Conservation (phyloP, 2,888 invertebrate genomes). For the Sphaeridia pumilis region DNA sequence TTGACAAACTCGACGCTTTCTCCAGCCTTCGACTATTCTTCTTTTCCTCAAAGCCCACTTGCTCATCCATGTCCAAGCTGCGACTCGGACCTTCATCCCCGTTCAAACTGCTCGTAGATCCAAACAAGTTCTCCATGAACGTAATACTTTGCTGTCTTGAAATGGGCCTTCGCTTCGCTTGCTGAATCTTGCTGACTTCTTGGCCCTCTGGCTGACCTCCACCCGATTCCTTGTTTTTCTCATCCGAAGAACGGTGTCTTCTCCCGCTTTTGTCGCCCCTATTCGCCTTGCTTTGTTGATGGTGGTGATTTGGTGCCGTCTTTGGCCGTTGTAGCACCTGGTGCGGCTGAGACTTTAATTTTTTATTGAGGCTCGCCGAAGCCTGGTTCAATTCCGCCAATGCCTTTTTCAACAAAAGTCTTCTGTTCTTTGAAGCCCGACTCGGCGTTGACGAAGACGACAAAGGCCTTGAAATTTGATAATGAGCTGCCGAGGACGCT, state of each 20-base stretch:
- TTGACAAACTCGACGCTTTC: too few species aligned
- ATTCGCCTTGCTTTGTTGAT: slow-evolving; percentile 1
- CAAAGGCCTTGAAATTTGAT: slow-evolving; percentile 4
- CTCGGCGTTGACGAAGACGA: slow-evolving; percentile 7
- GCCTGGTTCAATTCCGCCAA: slow-evolving; percentile 32
- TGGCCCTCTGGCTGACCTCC: background rate
- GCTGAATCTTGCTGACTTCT: too few species aligned
- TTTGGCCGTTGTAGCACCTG: slow-evolving; percentile 28
- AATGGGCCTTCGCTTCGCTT: background rate
- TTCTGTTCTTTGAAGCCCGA: slow-evolving; percentile 29
- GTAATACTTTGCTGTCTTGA: background rate
- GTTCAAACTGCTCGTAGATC: too few species aligned
- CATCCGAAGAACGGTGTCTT: too few species aligned
- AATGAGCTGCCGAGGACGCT: background rate
- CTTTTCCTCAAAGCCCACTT: too few species aligned
- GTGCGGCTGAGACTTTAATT: slow-evolving; percentile 23
- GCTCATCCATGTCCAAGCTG: too few species aligned
- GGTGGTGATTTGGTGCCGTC: slow-evolving; percentile 26
- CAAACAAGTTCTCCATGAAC: background rate
- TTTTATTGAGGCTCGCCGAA: slow-evolving; percentile 18
- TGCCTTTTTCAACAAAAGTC: slow-evolving; percentile 33
- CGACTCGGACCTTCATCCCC: too few species aligned
- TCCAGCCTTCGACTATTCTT: too few species aligned
- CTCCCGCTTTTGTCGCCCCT: too few species aligned
- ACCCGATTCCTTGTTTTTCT: background rate